Conservation (phyloP, 1,140 invertebrate species). For the Drepana arcuata region DNA sequence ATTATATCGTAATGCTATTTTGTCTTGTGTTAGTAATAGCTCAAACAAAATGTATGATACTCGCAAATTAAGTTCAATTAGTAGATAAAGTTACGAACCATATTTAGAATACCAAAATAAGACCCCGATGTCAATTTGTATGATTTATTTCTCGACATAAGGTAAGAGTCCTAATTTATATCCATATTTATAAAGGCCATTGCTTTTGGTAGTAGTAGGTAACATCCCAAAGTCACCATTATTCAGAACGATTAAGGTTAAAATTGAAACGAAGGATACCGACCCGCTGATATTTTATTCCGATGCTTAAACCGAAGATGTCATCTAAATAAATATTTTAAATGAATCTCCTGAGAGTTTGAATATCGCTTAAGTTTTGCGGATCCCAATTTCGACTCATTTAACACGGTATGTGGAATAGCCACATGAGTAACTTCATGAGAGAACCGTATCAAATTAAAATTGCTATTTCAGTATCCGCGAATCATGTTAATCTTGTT, state of each 20-base stretch:
- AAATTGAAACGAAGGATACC: conserved; percentile 27
- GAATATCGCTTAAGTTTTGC: conserved; percentile 15
- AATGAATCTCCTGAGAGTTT: conserved; percentile 16
- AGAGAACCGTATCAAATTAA: no score
- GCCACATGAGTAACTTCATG: no score
- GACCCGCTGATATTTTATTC: conserved; percentile 29
- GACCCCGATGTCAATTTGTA: conserved; percentile 25
- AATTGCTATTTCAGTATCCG: no score
- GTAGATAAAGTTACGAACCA: no score
- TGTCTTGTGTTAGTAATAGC: no score
- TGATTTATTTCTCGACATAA: conserved; percentile 14
- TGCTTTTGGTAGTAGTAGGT: conserved; percentile 9
- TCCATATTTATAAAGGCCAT: conserved; percentile 33
- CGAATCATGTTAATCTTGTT: no score
- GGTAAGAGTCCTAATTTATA: conserved; percentile 30
- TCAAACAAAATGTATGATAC: no score
- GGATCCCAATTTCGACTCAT: no score
- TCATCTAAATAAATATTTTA: conserved; percentile 36
- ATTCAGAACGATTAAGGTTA: conserved; percentile 24
- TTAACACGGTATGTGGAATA: no score
- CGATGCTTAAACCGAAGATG: conserved; percentile 15
- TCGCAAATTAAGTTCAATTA: no score
- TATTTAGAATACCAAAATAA: conserved; percentile 16
- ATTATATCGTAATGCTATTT: no score
- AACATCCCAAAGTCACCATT: conserved; percentile 23